phyloP scores from a whole-genome alignment of 2,113 vertebrate genomes.

The Muscicapa adusta region DNA sequence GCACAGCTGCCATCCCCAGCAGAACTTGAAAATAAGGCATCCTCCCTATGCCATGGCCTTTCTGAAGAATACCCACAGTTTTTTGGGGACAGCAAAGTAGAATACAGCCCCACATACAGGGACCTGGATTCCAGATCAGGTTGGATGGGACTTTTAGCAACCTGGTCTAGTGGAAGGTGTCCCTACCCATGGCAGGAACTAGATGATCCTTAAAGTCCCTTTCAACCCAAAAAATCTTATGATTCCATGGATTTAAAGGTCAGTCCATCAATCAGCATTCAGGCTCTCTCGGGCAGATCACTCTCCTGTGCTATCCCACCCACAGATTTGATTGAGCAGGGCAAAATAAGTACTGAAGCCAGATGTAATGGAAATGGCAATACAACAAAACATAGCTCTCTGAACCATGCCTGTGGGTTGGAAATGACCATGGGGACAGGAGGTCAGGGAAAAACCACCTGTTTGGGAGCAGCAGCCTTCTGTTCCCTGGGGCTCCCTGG shows the following conservation, averaged over 20 bases:
- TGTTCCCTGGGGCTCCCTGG: not conserved
- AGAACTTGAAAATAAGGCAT: not conserved
- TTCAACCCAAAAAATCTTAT: not conserved
- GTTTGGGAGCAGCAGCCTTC: conserved; percentile 1
- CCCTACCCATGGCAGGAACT: not conserved
- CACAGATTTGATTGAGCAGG: not conserved
- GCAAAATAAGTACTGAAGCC: not conserved
- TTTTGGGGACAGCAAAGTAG: not conserved
- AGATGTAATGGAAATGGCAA: not conserved
- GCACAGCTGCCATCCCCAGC: not conserved
- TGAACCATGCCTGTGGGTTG: not conserved
- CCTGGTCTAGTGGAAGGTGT: not conserved
- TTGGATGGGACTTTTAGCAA: not conserved
- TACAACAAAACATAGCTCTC: not conserved
- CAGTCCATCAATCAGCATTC: not conserved
- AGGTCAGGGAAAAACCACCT: not conserved
- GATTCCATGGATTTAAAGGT: not conserved
- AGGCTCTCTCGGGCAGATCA: not conserved
- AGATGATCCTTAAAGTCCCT: not conserved
- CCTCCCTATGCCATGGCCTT: not conserved
- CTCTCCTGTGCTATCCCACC: not conserved
- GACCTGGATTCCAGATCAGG: not conserved
- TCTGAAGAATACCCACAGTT: not conserved
- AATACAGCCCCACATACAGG: not conserved
- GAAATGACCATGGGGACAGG: not conserved